Percentiles rank a stretch among this genome's conserved stretches.
These are phyloP conservation scores for Drosophila lini DNA, from an alignment of 1,140 invertebrate species.

Conservation along the genomic window DNA sequence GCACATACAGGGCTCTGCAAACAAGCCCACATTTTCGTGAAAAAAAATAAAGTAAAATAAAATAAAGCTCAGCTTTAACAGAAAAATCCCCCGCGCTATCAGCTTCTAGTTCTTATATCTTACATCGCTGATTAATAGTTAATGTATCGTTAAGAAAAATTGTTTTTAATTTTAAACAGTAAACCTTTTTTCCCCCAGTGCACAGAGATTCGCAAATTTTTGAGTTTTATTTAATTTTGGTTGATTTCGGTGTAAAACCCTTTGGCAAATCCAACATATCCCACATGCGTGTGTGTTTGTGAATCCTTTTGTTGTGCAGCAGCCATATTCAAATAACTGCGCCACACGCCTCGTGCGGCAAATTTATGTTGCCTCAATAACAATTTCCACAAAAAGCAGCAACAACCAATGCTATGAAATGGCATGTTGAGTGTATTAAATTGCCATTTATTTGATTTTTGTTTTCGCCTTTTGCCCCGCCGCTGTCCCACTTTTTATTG, in stretches of 20 bases:
- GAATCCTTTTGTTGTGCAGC: constrained; percentile 34
- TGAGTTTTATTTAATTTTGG: constrained; percentile 57
- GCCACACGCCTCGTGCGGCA: constrained; percentile 63
- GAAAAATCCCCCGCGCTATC: neutral
- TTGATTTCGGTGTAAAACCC: constrained; percentile 44
- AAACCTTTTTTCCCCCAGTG: neutral
- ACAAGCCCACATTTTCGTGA: constrained; percentile 1
- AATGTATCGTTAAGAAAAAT: neutral
- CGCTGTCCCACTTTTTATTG: constrained; percentile 49
- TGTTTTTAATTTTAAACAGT: neutral
- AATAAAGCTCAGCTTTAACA: neutral
- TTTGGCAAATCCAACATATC: constrained; percentile 38
- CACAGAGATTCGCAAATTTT: neutral
- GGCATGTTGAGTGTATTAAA: constrained; percentile 80
- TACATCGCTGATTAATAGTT: neutral
- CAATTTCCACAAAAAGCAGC: constrained; percentile 62
- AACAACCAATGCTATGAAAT: constrained; percentile 50
- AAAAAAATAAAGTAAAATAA: neutral
- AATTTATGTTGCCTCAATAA: constrained; percentile 81
- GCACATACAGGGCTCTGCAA: constrained; percentile 12
- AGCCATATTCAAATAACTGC: constrained; percentile 67
- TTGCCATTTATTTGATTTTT: constrained; percentile 81
- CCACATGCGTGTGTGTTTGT: constrained; percentile 11
- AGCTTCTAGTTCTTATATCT: neutral
- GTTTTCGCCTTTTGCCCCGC: constrained; percentile 48